Base-by-base conservation (phyloP, 2,888 invertebrate species). In the Leptura quadrifasciata region DNA sequence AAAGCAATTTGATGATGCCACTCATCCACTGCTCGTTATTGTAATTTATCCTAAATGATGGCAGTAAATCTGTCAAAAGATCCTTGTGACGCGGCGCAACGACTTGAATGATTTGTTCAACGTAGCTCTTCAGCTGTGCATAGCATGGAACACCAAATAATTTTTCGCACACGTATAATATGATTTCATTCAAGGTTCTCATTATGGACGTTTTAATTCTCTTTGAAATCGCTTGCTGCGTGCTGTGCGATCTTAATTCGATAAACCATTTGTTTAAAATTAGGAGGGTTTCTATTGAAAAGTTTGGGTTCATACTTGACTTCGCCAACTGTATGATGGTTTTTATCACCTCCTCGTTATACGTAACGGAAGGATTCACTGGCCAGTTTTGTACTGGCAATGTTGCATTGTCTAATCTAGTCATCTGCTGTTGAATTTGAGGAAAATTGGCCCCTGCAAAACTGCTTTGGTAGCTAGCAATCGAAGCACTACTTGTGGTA, bases 211-310 rank as follows among this genome's bases (percentile, higher is more conserved):
- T 9, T 24, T 72, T 71, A 54, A 61, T 9, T 55, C 35, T 55
- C 12, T 67, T 65, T 1, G 75, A 71, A 3, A 75, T 61, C 8
- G 21, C 17, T 15, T 55, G 55, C 20, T 54, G 65, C 6, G n/a
- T 8, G 10, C 58, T 12, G 18, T 61, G 71, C 1, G 18, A 18
- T 3, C 39, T 64, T 39, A 76, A 35, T 1, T 71, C 58, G n/a
- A 57, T 74, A 17, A 68, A 74, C 60, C 67, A 63, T 2, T 61
- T 61, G 47, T 68, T 76, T 61, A 76, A 39, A 15, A 61, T 65
- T 15, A 74, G 39, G 6, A 76, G 21, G 24, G 54, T 47, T 4
- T 58, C 52, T 3, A 74, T 57, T 24, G 57, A 60, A n/a, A 75
- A 75, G 2, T 20, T 54, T 9, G 21, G 54, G 4, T 58, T 21